Evolutionary conservation across 2,113 vertebrate species (phyloP), one percentile per base, ranked within the genome.

Genomic region (Brachypodius melanocephalos): DNA sequence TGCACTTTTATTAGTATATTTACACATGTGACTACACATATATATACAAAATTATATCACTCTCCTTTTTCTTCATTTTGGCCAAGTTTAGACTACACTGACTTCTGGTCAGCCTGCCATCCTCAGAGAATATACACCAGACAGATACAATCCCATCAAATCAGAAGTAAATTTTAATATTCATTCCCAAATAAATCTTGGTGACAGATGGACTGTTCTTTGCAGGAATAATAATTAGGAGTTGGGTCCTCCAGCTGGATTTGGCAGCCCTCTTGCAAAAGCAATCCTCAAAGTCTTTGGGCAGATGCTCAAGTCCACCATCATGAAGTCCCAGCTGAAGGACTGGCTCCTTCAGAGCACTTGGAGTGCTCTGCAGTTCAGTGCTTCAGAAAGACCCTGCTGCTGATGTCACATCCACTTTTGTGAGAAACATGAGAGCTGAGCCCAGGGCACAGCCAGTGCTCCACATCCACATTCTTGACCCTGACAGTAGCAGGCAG

Each of bases 101-200:
- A 84, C 45, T n/a, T 74, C 49, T 49, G 92, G 26, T 24, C 49
- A 66, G 32, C 21, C 19, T 82, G 20, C 17, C 11, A 18, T 79
- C 66, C 67, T 88, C 42, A 19, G 42, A 62, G n/a, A 89, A 73
- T 25, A 67, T 17, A 48, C 3, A 69, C 17, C 12, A 80, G 81
- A 69, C 6, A 80, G 46, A 58, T 52, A 80, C 9, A 43, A 42
- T 43, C 36, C 45, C 49, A 69, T 83, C 63, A 95, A 54, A 79
- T 73, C 32, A 88, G 62, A 95, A 80, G 28, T 26, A 58, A 85
- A 76, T 80, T 93, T 82, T 85, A 90, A 55, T 67, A 88, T 48
- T 88, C 80, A 73, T 80, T 79, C 20, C 71, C 58, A 85, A 89
- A 93, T 79, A 94, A 82, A 83, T 79, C 77, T 76, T 93, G 66